A percentile compares a stretch with the other conserved stretches of the same genome.
Conservation (phyloP, 2,113 vertebrate species). For the Motacilla tschutschensis region DNA sequence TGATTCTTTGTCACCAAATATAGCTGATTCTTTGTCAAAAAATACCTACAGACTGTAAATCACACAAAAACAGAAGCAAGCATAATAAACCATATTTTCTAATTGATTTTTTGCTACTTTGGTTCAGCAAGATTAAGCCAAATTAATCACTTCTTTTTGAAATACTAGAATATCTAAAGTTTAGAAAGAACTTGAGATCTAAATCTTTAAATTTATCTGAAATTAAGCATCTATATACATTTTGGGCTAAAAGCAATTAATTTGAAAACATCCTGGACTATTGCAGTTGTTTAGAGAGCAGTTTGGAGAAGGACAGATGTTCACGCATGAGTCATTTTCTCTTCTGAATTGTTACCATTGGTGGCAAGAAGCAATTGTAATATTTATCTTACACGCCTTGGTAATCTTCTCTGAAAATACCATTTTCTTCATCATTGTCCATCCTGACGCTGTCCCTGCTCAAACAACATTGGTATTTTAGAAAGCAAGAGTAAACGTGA, state of each 20-base stretch:
- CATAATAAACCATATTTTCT: constrained; percentile 6
- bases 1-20: neutral
- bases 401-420: neutral
- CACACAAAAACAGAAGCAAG: neutral
- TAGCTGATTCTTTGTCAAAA: neutral
- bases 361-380: neutral
- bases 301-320: neutral
- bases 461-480: neutral
- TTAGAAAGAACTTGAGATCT: neutral
- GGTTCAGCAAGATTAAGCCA: constrained; percentile 16
- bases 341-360: neutral
- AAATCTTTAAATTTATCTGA: neutral
- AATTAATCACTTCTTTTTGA: constrained; percentile 3
- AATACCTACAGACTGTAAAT: neutral
- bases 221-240: neutral
- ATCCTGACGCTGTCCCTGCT: neutral
- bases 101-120: constrained; percentile 32
- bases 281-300: neutral
- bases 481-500: neutral
- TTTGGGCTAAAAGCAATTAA: neutral
- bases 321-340: neutral
- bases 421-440: neutral
- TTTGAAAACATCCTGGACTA: neutral
- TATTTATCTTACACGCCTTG: neutral
- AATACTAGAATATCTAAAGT: neutral